Conservation (phyloP, 2,113 vertebrate genomes). For the Aythya baeri region DNA sequence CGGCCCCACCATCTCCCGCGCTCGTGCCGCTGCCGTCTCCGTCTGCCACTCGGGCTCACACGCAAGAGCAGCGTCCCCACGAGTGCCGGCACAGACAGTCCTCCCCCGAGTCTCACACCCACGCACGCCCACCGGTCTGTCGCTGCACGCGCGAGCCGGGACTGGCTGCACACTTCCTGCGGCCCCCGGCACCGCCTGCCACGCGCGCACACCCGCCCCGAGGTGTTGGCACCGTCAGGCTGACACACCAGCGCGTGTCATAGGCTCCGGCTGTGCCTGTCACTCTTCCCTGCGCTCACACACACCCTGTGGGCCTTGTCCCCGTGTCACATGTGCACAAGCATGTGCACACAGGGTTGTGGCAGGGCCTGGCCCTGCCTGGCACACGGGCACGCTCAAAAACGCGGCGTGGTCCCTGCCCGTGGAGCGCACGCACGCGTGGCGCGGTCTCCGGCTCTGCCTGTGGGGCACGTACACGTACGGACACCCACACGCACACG, state of each 20-base stretch:
- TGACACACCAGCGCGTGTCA: background rate
- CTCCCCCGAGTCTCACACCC: background rate
- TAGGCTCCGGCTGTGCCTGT: background rate
- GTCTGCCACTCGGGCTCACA: fast-evolving
- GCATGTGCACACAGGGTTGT: fast-evolving
- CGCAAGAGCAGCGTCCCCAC: fast-evolving
- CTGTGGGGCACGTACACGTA: background rate
- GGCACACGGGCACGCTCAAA: no score
- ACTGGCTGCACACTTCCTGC: background rate
- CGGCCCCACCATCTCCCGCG: fast-evolving
- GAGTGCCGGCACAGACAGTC: background rate
- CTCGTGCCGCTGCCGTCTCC: background rate
- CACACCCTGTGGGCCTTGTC: fast-evolving
- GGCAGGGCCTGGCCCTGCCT: background rate
- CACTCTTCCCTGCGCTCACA: fast-evolving
- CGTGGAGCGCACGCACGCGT: no score
- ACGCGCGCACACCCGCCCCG: background rate
- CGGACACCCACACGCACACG: background rate
- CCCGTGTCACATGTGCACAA: background rate
- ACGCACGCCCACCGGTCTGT: no score
- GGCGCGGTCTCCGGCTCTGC: no score
- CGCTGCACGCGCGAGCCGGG: background rate
- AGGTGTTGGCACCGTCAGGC: background rate
- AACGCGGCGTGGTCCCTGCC: background rate
- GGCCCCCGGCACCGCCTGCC: background rate